phyloP scores from a whole-genome alignment of 2,888 invertebrate genomes.

The Dasypolia templi region DNA sequence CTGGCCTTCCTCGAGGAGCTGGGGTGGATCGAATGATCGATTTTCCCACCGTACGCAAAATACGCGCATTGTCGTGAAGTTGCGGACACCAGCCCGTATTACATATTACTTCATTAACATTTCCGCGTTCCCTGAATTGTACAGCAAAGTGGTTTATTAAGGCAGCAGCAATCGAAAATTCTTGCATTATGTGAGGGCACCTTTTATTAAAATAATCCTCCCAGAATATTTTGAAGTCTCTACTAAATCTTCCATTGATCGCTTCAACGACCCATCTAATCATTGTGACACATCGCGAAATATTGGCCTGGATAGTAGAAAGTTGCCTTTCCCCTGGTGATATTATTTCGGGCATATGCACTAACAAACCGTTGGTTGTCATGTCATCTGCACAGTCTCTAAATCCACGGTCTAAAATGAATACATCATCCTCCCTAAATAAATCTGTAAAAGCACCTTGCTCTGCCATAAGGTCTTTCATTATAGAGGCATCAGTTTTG shows the following conservation, averaged over 20 bases:
- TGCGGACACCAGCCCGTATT: too few species aligned
- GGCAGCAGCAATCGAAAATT: constrained; percentile 6
- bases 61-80: too few species aligned
- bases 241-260: not conserved
- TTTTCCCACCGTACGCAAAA: too few species aligned
- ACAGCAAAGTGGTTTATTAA: too few species aligned
- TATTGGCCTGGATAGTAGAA: too few species aligned
- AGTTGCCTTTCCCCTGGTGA: constrained; percentile 9
- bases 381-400: not conserved
- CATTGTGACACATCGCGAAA: constrained; percentile 12
- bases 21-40: too few species aligned
- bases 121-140: too few species aligned
- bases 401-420: constrained; percentile 11
- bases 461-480: constrained; percentile 1
- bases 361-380: not conserved
- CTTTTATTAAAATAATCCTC: not conserved
- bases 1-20: too few species aligned
- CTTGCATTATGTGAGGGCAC: constrained; percentile 2
- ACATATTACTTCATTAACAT: too few species aligned
- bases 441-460: not conserved
- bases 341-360: constrained; percentile 8
- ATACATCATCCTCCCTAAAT: not conserved
- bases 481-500: constrained; percentile 12
- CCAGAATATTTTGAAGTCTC: constrained; percentile 11
- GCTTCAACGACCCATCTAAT: constrained; percentile 12